Conservation (phyloP, 2,888 invertebrate species). For the Lysandra coridon region DNA sequence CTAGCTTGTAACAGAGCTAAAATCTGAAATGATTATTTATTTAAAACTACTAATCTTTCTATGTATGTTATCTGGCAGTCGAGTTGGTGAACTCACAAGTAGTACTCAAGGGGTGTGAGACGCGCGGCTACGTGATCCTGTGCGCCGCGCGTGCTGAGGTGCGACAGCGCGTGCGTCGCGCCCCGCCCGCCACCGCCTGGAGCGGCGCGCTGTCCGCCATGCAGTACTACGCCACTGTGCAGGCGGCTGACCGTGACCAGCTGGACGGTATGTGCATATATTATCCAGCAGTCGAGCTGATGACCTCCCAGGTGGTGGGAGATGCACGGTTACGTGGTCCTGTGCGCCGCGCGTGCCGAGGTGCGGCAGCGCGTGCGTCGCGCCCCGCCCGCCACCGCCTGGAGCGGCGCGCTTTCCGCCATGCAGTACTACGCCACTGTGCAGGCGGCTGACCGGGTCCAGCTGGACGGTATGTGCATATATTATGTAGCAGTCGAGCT, state of each 20-base stretch:
- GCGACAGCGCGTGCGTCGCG: constrained; percentile 93
- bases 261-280: constrained; percentile 68
- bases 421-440: constrained; percentile 99
- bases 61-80: constrained; percentile 73
- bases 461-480: constrained; percentile 72
- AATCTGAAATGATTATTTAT: no score
- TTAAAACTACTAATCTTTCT: neutral
- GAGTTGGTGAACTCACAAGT: constrained; percentile 96
- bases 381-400: constrained; percentile 91
- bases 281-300: constrained; percentile 86
- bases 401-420: constrained; percentile 94
- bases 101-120: constrained; percentile 96
- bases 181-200: constrained; percentile 93
- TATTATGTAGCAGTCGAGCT: constrained; percentile 84
- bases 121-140: constrained; percentile 97
- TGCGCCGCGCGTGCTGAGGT: constrained; percentile 98
- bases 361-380: constrained; percentile 94
- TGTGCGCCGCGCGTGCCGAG: constrained; percentile 97
- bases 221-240: constrained; percentile 99
- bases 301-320: constrained; percentile 98
- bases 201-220: constrained; percentile 94
- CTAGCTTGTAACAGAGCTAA: no score
- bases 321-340: constrained; percentile 97
- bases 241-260: constrained; percentile 87
- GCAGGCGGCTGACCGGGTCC: constrained; percentile 87